Percentiles rank a stretch among this genome's conserved stretches.
Evolutionary conservation across 2,888 invertebrate species (phyloP).

Genomic region (Apamea anceps): DNA sequence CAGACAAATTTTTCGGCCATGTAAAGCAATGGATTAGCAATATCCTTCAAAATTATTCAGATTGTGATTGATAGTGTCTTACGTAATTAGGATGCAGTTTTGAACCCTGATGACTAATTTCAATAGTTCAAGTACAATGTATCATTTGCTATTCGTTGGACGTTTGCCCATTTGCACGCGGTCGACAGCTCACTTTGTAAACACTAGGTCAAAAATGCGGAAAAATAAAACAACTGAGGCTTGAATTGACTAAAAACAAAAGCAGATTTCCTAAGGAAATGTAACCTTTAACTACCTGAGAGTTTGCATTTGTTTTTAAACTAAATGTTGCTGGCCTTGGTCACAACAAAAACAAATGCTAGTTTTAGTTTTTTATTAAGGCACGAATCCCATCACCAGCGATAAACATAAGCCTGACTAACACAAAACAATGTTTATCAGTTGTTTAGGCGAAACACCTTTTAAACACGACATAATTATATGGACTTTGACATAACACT

Average conservation of each 20-base stretch:
- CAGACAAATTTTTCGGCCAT: not conserved
- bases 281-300: not conserved
- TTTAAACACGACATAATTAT: too few relatives aligned
- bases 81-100: not conserved
- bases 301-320: not conserved
- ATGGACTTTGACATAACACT: too few relatives aligned
- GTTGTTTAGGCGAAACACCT: too few relatives aligned
- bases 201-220: not conserved
- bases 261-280: not conserved
- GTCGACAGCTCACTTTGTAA: conserved; percentile 3
- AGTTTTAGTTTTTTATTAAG: too few relatives aligned
- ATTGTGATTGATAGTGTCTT: not conserved
- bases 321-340: not conserved
- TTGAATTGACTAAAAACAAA: not conserved
- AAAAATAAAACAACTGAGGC: not conserved
- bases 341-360: not conserved
- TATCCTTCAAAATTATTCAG: not conserved
- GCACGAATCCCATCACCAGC: too few relatives aligned
- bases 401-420: too few relatives aligned
- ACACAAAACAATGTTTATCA: too few relatives aligned
- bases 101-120: not conserved
- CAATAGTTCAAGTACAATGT: conserved; percentile 24
- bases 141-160: conserved; percentile 13
- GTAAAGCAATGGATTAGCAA: not conserved
- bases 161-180: conserved; percentile 6